Conservation (phyloP, 37 sponge, comb jelly and placozoan species). For the Crambe crambe region DNA sequence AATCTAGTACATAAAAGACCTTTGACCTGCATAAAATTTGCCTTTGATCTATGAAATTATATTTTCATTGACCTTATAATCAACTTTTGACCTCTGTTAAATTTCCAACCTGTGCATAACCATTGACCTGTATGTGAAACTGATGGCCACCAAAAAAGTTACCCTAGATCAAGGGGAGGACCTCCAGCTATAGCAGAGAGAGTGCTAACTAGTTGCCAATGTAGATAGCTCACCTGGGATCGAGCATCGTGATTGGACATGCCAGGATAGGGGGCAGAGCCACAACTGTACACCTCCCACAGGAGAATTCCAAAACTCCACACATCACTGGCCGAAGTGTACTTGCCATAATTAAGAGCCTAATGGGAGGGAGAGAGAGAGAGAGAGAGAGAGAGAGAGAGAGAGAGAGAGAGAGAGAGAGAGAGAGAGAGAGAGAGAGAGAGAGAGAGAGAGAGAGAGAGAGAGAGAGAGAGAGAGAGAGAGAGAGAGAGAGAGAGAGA, state of each 20-base stretch:
- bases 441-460: conserved; percentile 63
- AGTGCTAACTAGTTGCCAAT: no score
- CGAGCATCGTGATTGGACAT: conserved; percentile 80
- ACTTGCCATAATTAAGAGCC: conserved; percentile 86
- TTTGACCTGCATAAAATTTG: no score
- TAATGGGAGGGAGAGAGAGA: conserved; percentile 10
- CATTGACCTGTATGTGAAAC: no score
- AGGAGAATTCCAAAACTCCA: conserved; percentile 94
- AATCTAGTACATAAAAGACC: neutral
- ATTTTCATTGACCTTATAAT: no score
- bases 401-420: conserved; percentile 10
- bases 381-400: neutral
- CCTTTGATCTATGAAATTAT: no score
- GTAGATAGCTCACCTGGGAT: conserved; percentile 56
- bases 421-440: conserved; percentile 42
- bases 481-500: conserved; percentile 48
- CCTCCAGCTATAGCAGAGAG: no score
- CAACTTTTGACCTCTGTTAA: no score
- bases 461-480: conserved; percentile 42
- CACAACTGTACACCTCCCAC: conserved; percentile 88
- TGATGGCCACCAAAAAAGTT: no score
- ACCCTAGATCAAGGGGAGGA: no score
- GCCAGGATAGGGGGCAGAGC: conserved; percentile 90
- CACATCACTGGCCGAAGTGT: conserved; percentile 89
- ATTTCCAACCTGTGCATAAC: no score